phyloP scores from a whole-genome alignment of 2,113 vertebrate species.

The Scartelaos histophorus region DNA sequence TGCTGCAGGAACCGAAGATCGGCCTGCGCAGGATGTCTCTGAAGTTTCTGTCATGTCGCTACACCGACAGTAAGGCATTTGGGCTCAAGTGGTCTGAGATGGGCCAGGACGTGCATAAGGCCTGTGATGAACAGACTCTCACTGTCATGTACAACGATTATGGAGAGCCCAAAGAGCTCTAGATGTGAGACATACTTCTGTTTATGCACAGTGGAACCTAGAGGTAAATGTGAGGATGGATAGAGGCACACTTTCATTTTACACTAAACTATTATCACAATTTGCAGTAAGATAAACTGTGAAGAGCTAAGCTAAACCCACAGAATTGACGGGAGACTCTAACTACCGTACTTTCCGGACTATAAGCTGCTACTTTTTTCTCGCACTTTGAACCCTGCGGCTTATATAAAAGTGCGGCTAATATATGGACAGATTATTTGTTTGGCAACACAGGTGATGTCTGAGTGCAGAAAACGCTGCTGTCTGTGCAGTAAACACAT shows the following conservation, averaged over 20 bases:
- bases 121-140: constrained; percentile 91
- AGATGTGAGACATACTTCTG: constrained; percentile 40
- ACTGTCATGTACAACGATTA: constrained; percentile 95
- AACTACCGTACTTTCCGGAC: too few relatives aligned
- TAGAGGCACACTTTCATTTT: neutral
- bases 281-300: neutral
- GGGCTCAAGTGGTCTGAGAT: constrained; percentile 91
- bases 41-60: constrained; percentile 92
- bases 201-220: neutral
- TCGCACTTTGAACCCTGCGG: too few relatives aligned
- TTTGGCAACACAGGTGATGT: too few relatives aligned
- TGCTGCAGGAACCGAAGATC: constrained; percentile 94
- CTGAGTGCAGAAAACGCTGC: too few relatives aligned
- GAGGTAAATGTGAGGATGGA: neutral
- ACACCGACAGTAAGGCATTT: constrained; percentile 93
- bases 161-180: constrained; percentile 91
- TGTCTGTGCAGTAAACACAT: too few relatives aligned
- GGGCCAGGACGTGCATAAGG: constrained; percentile 90
- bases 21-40: constrained; percentile 86
- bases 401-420: too few relatives aligned
- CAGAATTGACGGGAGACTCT: too few relatives aligned
- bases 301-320: too few relatives aligned
- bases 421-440: too few relatives aligned
- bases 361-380: too few relatives aligned
- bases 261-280: neutral